Evolutionary conservation across 2,113 vertebrate species (phyloP).

Genomic region (Irena cyanogastra): DNA sequence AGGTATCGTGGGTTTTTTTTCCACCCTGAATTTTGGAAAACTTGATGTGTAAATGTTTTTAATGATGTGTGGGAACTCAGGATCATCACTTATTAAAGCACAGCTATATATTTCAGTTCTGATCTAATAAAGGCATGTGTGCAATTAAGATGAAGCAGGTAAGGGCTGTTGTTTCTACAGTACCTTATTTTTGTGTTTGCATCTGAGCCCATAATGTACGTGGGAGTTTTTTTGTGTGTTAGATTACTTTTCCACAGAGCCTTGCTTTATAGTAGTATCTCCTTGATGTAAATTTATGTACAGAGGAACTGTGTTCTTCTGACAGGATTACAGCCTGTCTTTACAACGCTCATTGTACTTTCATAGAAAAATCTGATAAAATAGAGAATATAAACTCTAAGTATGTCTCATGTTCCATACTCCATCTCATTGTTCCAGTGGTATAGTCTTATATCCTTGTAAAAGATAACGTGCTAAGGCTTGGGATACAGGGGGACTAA

Average conservation of each 20-base stretch:
- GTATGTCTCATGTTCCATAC: background rate
- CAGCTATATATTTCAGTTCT: background rate
- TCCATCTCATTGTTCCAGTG: background rate
- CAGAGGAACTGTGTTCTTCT: background rate
- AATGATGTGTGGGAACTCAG: background rate
- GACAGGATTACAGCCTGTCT: background rate
- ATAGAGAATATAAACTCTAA: background rate
- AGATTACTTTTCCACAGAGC: background rate
- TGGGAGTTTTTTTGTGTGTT: background rate
- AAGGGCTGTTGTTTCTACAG: background rate
- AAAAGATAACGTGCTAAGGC: background rate
- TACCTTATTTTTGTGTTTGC: background rate
- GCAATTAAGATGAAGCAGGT: background rate
- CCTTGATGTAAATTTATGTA: background rate
- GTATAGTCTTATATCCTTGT: background rate
- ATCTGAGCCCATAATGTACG: background rate
- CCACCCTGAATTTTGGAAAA: background rate
- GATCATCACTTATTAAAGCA: background rate
- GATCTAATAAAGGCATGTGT: background rate
- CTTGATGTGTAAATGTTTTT: background rate
- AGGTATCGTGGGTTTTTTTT: rapidly evolving
- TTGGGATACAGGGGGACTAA: background rate
- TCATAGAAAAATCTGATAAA: background rate
- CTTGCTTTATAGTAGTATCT: background rate
- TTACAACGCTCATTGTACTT: background rate